Base-by-base conservation (phyloP, 2,888 invertebrate species). In the Limulus polyphemus region DNA sequence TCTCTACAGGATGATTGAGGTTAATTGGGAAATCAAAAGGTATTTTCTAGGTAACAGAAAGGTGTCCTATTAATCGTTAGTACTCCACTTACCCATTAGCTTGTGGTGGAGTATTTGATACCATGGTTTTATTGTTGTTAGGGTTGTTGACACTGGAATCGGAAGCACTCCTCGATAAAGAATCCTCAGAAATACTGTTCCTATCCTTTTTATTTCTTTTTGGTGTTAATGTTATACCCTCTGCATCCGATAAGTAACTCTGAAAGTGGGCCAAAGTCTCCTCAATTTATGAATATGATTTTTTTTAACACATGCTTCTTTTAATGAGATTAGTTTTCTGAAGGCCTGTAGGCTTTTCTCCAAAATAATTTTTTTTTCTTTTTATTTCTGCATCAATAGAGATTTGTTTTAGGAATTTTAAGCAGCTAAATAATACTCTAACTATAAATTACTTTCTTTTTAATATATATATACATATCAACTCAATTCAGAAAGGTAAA, bases 91-190 rank as follows among this genome's bases (percentile, higher is more conserved):
- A 84, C 83, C 83, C 83, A 73, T 84, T 84, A 67, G 81, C 80
- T 65, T 83, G 82, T 67, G 83, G 81, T 32, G 85, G 84, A 50
- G 84, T 84, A 65, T 83, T 81, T 3, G 85, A 84, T 46, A 83
- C 81, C 61, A 83, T 83, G 63, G 79, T 79, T 73, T 65, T 65
- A 52, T 65, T 65, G 51, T 58, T 67, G 32, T 64, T 64, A 48
- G 81, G 80, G 73, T 83, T 83, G 70, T 83, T 83, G 72, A 92
- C 90, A 72, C 90, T 91, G 71, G 90, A 90, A 78, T 92, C 92
- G 58, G 91, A 91, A 70, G 89, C 91, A 67, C 91, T 91, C 75
- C 92, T 84, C 73, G 91, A 92, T 59, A 92, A 81, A 61, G 91
- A 91, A 74, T 86, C 86, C 73, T 87, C 86, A 9, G 73, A 73